Conservation (phyloP, 2,797 vertebrate species). For the Urocyon cinereoargenteus region DNA sequence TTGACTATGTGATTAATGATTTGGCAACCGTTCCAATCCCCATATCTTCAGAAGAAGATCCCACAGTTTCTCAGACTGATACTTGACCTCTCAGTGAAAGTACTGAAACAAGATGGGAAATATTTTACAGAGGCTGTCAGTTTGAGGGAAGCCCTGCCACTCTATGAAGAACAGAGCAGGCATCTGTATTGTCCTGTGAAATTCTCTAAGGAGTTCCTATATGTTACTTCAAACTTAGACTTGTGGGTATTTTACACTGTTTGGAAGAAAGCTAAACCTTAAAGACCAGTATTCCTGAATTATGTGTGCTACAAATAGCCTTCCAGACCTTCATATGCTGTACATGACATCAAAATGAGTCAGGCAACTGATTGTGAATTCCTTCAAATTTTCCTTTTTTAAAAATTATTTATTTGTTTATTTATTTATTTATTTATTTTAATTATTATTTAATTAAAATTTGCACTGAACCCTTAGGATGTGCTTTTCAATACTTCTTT, state of each 20-base stretch:
- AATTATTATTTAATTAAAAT: too few relatives aligned
- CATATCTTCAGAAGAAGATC: constrained; percentile 93
- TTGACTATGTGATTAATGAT: constrained; percentile 98
- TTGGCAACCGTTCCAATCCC: constrained; percentile 97
- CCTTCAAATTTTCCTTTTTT: constrained; percentile 85
- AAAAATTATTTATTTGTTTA: too few relatives aligned
- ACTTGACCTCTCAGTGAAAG: constrained; percentile 96
- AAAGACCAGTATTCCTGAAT: constrained; percentile 79
- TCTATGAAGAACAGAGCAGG: constrained; percentile 96
- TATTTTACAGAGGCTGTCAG: constrained; percentile 99
- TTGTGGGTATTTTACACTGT: constrained; percentile 99
- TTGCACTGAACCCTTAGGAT: constrained; percentile 91
- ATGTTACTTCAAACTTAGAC: constrained; percentile 98
- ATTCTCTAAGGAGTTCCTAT: constrained; percentile 97
- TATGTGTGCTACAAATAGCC: constrained; percentile 86
- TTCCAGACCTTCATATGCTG: constrained; percentile 87
- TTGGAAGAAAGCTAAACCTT: constrained; percentile 93
- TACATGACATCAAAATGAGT: constrained; percentile 87
- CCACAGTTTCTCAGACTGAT: not conserved
- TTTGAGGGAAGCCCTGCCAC: constrained; percentile 94
- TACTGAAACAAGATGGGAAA: constrained; percentile 95
- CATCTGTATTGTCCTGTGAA: constrained; percentile 96
- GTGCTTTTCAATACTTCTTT: constrained; percentile 88
- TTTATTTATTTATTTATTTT: too few relatives aligned
- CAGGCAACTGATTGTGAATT: constrained; percentile 88